Conservation (phyloP, 2,888 invertebrate species). For the Cremastinae sp. region DNA sequence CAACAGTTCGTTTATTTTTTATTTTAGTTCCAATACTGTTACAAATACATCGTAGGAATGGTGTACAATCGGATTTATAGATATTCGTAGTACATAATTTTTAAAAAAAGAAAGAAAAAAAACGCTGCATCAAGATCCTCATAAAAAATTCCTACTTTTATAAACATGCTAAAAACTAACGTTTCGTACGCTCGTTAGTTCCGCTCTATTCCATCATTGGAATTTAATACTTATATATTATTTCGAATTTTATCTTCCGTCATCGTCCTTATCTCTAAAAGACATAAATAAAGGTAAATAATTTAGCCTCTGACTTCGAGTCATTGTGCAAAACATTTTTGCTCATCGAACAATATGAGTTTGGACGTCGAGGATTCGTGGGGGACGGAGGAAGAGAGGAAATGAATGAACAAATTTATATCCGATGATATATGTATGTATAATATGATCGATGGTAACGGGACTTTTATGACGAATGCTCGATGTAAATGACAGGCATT, state of each 20-base stretch:
- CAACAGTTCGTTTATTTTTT: constrained; percentile 66
- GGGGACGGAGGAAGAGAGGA: neutral
- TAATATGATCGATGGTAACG: neutral
- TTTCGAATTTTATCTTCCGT: constrained; percentile 66
- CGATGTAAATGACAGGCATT: constrained; percentile 38
- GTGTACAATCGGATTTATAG: constrained; percentile 72
- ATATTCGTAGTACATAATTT: constrained; percentile 40
- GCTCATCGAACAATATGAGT: neutral
- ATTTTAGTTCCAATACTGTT: constrained; percentile 77
- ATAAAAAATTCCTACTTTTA: constrained; percentile 54
- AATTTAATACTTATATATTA: neutral
- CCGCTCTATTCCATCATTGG: no score
- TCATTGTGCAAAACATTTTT: neutral
- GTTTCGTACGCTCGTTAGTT: neutral
- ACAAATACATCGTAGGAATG: constrained; percentile 77
- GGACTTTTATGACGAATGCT: neutral
- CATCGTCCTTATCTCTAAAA: constrained; percentile 8
- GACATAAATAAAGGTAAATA: constrained; percentile 12
- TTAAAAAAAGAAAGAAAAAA: constrained; percentile 15
- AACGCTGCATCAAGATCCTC: constrained; percentile 37
- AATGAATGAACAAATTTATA: constrained; percentile 19
- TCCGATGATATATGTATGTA: constrained; percentile 37
- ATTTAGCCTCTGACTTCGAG: constrained; percentile 40
- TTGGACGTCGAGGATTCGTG: neutral
- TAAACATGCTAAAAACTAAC: neutral